These are phyloP conservation scores for Aphelenchoides avenae DNA, from an alignment of 1,140 invertebrate genomes.

Conservation along the genomic window DNA sequence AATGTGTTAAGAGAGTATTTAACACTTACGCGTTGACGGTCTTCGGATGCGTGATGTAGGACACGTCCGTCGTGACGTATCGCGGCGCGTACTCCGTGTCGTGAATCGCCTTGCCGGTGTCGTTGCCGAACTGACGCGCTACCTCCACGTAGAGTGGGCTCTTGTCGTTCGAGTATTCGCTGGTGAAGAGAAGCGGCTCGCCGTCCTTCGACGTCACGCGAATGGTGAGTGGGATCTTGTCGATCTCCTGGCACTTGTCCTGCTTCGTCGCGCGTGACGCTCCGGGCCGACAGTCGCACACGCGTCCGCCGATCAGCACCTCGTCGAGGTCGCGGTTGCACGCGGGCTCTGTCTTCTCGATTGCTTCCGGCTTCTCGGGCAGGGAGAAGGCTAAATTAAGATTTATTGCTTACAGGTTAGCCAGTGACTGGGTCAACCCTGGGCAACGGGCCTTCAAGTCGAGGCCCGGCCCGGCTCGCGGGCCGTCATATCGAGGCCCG, in stretches of 20 bases:
- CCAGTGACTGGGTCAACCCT: too few relatives aligned
- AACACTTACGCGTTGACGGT: constrained; percentile 49
- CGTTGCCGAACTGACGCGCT: constrained; percentile 47
- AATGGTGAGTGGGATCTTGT: constrained; percentile 45
- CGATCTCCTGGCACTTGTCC: constrained; percentile 46
- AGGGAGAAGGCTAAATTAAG: too few relatives aligned
- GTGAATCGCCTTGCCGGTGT: constrained; percentile 49
- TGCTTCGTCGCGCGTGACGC: constrained; percentile 36
- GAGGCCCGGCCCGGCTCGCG: too few relatives aligned
- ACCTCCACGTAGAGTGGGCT: constrained; percentile 52
- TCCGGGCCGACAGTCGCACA: constrained; percentile 48
- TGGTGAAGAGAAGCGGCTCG: constrained; percentile 55
- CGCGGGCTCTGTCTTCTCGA: too few relatives aligned
- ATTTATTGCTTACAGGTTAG: too few relatives aligned
- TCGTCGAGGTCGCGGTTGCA: too few relatives aligned
- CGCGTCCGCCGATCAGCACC: constrained; percentile 50
- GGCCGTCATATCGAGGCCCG: too few relatives aligned
- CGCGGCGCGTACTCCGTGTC: constrained; percentile 53
- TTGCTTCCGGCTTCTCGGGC: too few relatives aligned
- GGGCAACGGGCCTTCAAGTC: too few relatives aligned
- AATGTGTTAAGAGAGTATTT: too few relatives aligned
- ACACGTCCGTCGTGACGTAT: constrained; percentile 55
- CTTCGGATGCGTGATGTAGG: constrained; percentile 57
- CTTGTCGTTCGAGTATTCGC: constrained; percentile 49
- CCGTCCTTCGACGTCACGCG: constrained; percentile 42